These are phyloP conservation scores for Rhinopomastus cyanomelas DNA, from an alignment of 2,113 vertebrate species.

Conservation along the genomic window DNA sequence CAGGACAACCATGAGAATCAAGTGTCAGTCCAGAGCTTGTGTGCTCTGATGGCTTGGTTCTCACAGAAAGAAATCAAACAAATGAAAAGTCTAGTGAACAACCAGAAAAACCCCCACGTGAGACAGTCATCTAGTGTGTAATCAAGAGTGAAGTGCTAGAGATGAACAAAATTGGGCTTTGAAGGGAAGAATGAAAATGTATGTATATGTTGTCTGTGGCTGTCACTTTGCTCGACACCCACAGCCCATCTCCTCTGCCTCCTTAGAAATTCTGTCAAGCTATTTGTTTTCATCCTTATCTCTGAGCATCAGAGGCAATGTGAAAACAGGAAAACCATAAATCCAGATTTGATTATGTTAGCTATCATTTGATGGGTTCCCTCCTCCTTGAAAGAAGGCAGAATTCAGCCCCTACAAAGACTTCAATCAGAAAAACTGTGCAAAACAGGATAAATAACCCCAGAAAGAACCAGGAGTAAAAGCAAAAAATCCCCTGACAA, in stretches of 20 bases:
- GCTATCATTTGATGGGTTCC: neutral
- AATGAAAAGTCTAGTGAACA: neutral
- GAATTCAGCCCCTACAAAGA: neutral
- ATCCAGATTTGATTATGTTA: neutral
- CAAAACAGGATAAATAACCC: neutral
- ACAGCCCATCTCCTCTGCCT: neutral
- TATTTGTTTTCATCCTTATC: constrained; percentile 4
- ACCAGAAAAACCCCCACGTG: neutral
- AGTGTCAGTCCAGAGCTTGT: neutral
- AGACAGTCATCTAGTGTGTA: neutral
- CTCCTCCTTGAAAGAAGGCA: neutral
- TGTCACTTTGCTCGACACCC: neutral
- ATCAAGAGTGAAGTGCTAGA: neutral
- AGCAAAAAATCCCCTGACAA: neutral
- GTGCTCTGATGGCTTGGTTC: neutral
- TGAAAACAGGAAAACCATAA: neutral
- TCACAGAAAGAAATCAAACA: neutral
- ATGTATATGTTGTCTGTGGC: neutral
- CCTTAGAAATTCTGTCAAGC: neutral
- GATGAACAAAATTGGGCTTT: neutral
- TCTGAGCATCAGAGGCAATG: neutral
- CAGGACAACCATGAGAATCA: neutral
- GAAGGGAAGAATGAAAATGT: neutral
- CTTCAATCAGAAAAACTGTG: neutral
- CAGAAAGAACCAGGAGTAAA: neutral